Conservation (phyloP, 2,113 vertebrate species). For the Rhombomys opimus region DNA sequence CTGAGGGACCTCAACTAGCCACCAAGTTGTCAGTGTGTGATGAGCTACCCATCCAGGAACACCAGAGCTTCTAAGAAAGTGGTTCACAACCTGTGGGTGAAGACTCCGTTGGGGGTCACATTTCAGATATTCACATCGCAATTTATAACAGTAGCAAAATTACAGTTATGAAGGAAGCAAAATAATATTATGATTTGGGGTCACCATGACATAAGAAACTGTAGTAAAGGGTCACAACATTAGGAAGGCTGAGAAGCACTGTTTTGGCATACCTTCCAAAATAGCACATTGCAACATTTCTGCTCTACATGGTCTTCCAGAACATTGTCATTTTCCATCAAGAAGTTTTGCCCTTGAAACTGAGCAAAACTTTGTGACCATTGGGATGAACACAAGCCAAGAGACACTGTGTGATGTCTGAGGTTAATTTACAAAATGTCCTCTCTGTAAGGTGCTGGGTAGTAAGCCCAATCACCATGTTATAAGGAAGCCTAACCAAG, state of each 20-base stretch:
- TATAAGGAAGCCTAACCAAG: neutral
- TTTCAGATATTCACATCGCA: neutral
- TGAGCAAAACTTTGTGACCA: neutral
- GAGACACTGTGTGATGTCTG: neutral
- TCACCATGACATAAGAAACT: neutral
- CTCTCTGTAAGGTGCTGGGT: neutral
- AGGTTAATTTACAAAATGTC: neutral
- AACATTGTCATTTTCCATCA: neutral
- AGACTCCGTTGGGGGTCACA: neutral
- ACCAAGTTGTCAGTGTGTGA: constrained; percentile 1
- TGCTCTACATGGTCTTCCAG: neutral
- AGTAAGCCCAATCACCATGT: neutral
- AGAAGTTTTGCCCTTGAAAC: neutral
- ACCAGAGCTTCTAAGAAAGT: constrained; percentile 10
- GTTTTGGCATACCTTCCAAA: neutral
- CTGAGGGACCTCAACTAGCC: neutral
- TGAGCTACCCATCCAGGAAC: neutral
- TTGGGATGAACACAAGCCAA: neutral
- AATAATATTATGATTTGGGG: neutral
- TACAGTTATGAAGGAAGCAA: neutral
- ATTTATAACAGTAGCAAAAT: neutral
- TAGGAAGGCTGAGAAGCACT: neutral
- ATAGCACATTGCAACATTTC: neutral
- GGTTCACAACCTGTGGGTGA: neutral
- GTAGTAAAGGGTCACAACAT: neutral